Conservation (phyloP, 1,140 invertebrate species). For the Drusus annulatus region DNA sequence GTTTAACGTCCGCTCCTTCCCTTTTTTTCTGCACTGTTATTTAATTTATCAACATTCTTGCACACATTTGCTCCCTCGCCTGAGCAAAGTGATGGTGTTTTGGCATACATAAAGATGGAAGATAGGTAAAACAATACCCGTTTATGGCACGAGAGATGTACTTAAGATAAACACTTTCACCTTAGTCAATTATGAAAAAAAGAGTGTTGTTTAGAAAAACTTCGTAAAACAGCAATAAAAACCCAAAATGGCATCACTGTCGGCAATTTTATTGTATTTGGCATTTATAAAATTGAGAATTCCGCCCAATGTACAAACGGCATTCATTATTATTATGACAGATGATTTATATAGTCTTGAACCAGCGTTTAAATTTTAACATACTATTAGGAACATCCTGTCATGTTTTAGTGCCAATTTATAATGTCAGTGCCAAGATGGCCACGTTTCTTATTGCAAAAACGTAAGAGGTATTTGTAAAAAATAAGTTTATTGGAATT, state of each 20-base stretch:
- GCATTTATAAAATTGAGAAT: background rate
- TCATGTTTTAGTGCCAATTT: too few relatives aligned
- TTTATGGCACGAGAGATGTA: conserved; percentile 41
- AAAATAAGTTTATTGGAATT: too few relatives aligned
- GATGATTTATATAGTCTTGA: too few relatives aligned
- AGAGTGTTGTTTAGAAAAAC: background rate
- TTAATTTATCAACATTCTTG: conserved; percentile 26
- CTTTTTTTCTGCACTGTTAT: conserved; percentile 3
- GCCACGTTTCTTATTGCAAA: too few relatives aligned
- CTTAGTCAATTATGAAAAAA: conserved; percentile 33
- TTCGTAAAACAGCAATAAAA: conserved; percentile 20
- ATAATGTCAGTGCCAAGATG: too few relatives aligned
- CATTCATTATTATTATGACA: too few relatives aligned
- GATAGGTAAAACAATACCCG: conserved; percentile 36
- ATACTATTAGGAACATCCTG: too few relatives aligned
- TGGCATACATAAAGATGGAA: conserved; percentile 27
- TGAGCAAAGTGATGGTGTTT: conserved; percentile 23
- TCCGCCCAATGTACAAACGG: too few relatives aligned
- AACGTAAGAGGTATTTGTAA: too few relatives aligned
- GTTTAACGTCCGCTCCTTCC: background rate
- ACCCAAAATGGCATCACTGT: background rate
- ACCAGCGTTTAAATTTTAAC: too few relatives aligned
- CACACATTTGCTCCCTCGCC: background rate
- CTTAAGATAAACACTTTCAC: conserved; percentile 32
- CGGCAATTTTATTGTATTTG: background rate